A percentile compares a stretch with the other conserved stretches of the same genome.
These are phyloP conservation scores for Phrynosoma blainvillii DNA, from an alignment of 2,113 vertebrate genomes.

Conservation along the genomic window DNA sequence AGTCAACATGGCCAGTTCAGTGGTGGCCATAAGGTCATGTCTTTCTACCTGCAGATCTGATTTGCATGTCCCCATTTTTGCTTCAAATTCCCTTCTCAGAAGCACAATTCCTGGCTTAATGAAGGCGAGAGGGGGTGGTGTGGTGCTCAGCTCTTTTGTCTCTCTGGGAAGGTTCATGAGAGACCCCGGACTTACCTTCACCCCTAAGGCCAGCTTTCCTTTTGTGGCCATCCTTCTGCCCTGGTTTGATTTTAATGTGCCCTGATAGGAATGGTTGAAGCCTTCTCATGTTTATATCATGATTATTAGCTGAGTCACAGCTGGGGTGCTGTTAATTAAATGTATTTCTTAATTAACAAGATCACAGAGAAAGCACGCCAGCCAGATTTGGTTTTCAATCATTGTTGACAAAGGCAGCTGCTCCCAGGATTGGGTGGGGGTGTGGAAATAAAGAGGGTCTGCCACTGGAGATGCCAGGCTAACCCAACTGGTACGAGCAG, in stretches of 20 bases:
- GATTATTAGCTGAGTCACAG: constrained; percentile 74
- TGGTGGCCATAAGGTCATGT: not conserved
- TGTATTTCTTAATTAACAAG: constrained; percentile 76
- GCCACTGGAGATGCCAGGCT: not conserved
- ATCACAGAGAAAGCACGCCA: constrained; percentile 66
- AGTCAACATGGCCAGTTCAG: not conserved
- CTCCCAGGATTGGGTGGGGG: not conserved
- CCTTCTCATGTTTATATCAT: constrained; percentile 50
- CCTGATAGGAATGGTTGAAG: constrained; percentile 4
- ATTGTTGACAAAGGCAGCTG: constrained; percentile 66
- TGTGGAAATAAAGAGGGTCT: not conserved
- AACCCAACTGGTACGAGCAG: not conserved
- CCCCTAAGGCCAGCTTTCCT: not conserved
- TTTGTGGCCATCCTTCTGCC: constrained; percentile 4
- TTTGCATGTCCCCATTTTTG: not conserved
- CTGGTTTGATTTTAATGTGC: not conserved
- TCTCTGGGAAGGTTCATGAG: not conserved
- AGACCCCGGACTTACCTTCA: not conserved
- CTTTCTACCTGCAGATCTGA: not conserved
- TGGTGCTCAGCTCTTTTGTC: not conserved
- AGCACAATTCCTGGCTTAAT: not conserved
- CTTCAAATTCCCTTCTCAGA: not conserved
- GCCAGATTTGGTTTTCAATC: constrained; percentile 61
- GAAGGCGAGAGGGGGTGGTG: too few relatives aligned
- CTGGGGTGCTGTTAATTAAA: constrained; percentile 76